A percentile compares a stretch with the other conserved stretches of the same genome.
phyloP scores from a whole-genome alignment of 2,113 vertebrate genomes.

The Petaurus breviceps region DNA sequence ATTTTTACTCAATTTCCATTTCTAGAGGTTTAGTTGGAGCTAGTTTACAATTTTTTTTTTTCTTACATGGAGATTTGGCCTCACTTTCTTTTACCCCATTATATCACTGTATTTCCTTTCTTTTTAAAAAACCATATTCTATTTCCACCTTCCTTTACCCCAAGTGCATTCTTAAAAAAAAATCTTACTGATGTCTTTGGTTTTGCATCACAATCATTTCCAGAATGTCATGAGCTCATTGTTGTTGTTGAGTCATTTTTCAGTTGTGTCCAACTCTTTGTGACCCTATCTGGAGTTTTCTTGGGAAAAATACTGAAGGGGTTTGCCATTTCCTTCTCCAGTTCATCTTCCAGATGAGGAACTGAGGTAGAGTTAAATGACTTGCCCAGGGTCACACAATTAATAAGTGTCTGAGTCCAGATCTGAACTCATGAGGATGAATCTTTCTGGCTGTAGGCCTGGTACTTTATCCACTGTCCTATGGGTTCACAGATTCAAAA shows the following conservation, averaged over 20 bases:
- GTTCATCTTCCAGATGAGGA: neutral
- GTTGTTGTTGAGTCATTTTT: neutral
- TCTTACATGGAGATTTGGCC: neutral
- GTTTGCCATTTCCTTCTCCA: neutral
- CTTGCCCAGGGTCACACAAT: neutral
- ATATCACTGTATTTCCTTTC: neutral
- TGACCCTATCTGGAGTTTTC: neutral
- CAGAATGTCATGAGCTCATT: neutral
- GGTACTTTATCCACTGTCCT: neutral
- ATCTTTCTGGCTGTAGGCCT: neutral
- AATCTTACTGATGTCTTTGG: neutral
- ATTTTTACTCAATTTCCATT: neutral
- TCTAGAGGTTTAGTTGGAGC: neutral
- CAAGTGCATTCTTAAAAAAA: neutral
- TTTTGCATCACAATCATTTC: neutral
- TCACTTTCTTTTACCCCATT: neutral
- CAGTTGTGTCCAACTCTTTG: neutral
- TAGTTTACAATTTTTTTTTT: neutral
- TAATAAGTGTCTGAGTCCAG: neutral
- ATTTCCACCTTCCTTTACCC: neutral
- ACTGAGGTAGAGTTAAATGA: neutral
- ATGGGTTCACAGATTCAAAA: conserved; percentile 35
- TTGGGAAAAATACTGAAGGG: neutral
- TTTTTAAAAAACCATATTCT: neutral
- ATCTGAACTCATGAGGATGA: neutral